phyloP scores from a whole-genome alignment of 2,113 vertebrate genomes.

The Callorhinus ursinus region DNA sequence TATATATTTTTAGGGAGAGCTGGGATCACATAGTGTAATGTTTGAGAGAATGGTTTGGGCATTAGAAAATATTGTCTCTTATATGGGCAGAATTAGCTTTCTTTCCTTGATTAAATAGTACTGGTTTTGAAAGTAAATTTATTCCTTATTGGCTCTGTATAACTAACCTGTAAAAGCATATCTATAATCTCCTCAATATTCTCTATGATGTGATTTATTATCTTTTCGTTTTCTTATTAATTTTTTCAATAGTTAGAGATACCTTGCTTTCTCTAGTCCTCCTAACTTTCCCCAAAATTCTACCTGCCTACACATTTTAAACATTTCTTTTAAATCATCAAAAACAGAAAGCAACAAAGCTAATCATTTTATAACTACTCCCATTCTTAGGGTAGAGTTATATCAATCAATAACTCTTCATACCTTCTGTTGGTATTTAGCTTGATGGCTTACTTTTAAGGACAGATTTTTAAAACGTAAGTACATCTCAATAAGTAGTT shows the following conservation, averaged over 20 bases:
- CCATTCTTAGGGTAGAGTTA: not conserved
- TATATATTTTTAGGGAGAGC: not conserved
- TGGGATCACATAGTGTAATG: not conserved
- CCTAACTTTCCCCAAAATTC: not conserved
- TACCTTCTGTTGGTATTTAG: conserved; percentile 73
- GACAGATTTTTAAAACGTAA: not conserved
- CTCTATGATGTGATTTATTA: not conserved
- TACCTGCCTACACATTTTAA: not conserved
- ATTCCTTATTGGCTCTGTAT: not conserved
- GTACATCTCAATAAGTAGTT: not conserved
- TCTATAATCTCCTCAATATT: not conserved
- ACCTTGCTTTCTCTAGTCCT: not conserved
- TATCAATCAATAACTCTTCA: conserved; percentile 60
- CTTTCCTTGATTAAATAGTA: not conserved
- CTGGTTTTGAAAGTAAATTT: not conserved
- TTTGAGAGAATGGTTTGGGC: not conserved
- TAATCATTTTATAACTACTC: conserved; percentile 52
- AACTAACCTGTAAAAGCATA: not conserved
- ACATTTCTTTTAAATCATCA: not conserved
- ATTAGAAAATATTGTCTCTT: not conserved
- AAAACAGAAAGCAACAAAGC: not conserved
- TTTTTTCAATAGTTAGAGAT: conserved; percentile 41
- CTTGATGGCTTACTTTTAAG: conserved; percentile 62
- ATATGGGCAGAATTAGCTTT: not conserved
- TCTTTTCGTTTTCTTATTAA: not conserved